These are phyloP conservation scores for Parelbella ahira DNA, from an alignment of 2,888 invertebrate genomes.

Conservation along the genomic window DNA sequence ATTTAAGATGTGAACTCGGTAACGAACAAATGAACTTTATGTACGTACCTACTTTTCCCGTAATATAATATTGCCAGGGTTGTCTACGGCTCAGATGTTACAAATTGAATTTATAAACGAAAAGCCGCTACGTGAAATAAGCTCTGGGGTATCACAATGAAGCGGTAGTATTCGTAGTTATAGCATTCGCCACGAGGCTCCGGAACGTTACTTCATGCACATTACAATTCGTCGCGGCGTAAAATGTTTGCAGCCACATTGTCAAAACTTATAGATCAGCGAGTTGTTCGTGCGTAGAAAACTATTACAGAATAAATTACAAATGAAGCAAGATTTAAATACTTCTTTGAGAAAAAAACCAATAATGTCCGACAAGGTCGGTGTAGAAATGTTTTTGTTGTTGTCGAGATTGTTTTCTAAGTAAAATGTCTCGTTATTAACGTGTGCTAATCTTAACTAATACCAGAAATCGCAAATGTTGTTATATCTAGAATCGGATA, in stretches of 20 bases:
- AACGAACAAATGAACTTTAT: constrained; percentile 24
- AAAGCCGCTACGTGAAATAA: constrained; percentile 15
- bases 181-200: constrained; percentile 25
- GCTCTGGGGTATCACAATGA: constrained; percentile 10
- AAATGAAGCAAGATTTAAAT: constrained; percentile 38
- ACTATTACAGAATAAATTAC: constrained; percentile 35
- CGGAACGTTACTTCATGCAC: constrained; percentile 40
- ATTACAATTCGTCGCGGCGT: constrained; percentile 47
- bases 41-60: no score
- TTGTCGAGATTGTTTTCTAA: no score
- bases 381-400: constrained; percentile 2
- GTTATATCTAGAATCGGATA: constrained; percentile 3
- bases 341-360: background rate
- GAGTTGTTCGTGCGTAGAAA: constrained; percentile 48
- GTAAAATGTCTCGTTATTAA: no score
- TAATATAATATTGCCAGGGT: constrained; percentile 7
- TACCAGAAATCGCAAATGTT: constrained; percentile 1
- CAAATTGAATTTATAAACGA: constrained; percentile 16
- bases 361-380: constrained; percentile 4
- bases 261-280: constrained; percentile 35
- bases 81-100: background rate
- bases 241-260: constrained; percentile 40
- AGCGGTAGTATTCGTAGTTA: no score
- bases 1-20: constrained; percentile 11
- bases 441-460: no score